phyloP scores from a whole-genome alignment of 2,113 vertebrate species.

The Malurus cyaneus region DNA sequence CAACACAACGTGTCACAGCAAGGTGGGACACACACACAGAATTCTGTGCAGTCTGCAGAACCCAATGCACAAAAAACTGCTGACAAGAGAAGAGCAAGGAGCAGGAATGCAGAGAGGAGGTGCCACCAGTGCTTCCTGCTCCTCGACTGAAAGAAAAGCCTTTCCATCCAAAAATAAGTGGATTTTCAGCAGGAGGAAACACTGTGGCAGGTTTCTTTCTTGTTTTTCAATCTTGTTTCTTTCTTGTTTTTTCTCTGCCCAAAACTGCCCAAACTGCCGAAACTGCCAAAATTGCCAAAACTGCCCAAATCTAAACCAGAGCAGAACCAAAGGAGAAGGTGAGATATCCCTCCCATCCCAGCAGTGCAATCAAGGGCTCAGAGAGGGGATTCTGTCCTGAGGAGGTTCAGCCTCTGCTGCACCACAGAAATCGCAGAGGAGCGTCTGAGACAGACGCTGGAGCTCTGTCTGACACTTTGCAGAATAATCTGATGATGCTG shows the following conservation, averaged over 20 bases:
- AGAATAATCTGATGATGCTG: background rate
- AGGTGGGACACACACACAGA: background rate
- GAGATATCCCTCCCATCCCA: too few relatives aligned
- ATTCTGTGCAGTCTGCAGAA: background rate
- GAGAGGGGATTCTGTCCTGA: background rate
- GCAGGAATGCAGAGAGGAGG: background rate
- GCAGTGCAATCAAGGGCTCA: fast-evolving
- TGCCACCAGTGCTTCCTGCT: background rate
- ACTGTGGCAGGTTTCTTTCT: background rate
- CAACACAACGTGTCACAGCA: background rate
- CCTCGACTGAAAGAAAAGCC: background rate
- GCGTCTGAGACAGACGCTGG: fast-evolving
- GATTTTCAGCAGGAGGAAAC: background rate
- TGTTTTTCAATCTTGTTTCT: background rate
- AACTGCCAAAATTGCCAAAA: too few relatives aligned
- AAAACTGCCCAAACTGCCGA: too few relatives aligned
- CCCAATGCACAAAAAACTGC: background rate
- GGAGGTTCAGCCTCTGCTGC: background rate
- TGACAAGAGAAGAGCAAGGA: background rate
- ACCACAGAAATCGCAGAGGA: background rate
- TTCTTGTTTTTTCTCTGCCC: too few relatives aligned
- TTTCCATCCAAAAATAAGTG: background rate
- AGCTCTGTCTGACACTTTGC: background rate
- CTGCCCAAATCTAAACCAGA: background rate
- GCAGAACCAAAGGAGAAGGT: background rate